phyloP scores from a whole-genome alignment of 2,888 invertebrate genomes.

The Sussaba pulchella region DNA sequence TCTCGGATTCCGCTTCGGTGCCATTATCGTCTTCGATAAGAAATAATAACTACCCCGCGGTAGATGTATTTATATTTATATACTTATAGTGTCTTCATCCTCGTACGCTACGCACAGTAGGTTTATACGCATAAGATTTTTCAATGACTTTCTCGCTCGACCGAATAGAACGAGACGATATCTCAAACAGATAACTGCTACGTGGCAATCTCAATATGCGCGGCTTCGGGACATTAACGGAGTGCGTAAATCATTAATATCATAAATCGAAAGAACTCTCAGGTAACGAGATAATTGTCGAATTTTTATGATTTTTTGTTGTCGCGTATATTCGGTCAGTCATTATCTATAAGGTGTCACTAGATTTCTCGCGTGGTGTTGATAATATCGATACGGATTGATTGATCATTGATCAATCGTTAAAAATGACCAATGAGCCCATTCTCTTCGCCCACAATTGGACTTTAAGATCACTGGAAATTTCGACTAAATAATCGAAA shows the following conservation, averaged over 20 bases:
- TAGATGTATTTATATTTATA: too few species aligned
- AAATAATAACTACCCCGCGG: constrained; percentile 38
- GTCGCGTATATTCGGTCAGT: background rate
- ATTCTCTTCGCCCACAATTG: too few species aligned
- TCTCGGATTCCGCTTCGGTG: constrained; percentile 32
- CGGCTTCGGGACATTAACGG: background rate
- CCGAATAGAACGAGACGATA: constrained; percentile 30
- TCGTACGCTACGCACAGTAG: background rate
- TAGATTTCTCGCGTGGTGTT: too few species aligned
- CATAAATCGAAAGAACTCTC: background rate
- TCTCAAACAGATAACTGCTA: constrained; percentile 9
- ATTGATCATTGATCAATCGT: too few species aligned
- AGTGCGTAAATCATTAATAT: constrained; percentile 10
- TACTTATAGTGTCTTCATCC: constrained; percentile 8
- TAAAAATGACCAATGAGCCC: too few species aligned
- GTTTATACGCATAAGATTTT: background rate
- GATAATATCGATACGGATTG: too few species aligned
- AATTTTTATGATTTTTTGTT: background rate
- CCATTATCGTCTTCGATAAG: constrained; percentile 49
- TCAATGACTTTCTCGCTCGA: constrained; percentile 8
- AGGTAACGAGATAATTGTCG: background rate
- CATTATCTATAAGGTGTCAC: background rate
- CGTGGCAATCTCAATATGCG: background rate
- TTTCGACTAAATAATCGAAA: too few species aligned
- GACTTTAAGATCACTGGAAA: too few species aligned